These are phyloP conservation scores for Onthophagus sagittarius DNA, from an alignment of 2,888 invertebrate genomes.

Conservation along the genomic window DNA sequence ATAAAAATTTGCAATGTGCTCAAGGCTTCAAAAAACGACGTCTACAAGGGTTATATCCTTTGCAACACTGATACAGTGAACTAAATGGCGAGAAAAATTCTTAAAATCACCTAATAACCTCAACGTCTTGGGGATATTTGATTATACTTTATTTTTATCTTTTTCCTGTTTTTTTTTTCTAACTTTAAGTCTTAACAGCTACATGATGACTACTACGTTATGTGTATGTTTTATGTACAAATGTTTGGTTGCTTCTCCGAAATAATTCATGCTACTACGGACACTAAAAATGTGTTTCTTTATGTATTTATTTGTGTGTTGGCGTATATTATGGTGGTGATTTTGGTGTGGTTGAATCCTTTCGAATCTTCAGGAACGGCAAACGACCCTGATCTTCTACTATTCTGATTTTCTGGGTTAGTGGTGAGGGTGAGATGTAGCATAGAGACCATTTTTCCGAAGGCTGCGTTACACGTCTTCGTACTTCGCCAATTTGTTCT, in stretches of 20 bases:
- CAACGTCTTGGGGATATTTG: constrained; percentile 13
- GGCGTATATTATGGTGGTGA: constrained; percentile 16
- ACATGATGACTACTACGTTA: constrained; percentile 50
- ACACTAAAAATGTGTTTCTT: constrained; percentile 32
- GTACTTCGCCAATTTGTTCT: constrained; percentile 85
- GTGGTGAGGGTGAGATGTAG: constrained; percentile 33
- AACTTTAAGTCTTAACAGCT: constrained; percentile 44
- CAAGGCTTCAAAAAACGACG: constrained; percentile 3
- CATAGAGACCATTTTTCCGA: constrained; percentile 32
- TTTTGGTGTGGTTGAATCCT: constrained; percentile 1
- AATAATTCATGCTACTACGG: constrained; percentile 25
- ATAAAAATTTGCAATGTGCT: not conserved
- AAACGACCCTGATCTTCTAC: constrained; percentile 4
- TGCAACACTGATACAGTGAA: constrained; percentile 25
- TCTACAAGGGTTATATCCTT: constrained; percentile 1
- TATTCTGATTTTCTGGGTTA: constrained; percentile 21
- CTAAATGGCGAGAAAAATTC: not conserved
- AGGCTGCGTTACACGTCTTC: constrained; percentile 66
- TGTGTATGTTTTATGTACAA: constrained; percentile 48
- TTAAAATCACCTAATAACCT: constrained; percentile 4
- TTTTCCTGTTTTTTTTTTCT: constrained; percentile 32
- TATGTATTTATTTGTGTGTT: constrained; percentile 16
- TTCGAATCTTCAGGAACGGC: constrained; percentile 31
- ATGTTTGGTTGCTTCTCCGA: constrained; percentile 47
- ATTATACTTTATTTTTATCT: constrained; percentile 27